phyloP scores from a whole-genome alignment of 2,888 invertebrate genomes.

The Keiferia lycopersicella region DNA sequence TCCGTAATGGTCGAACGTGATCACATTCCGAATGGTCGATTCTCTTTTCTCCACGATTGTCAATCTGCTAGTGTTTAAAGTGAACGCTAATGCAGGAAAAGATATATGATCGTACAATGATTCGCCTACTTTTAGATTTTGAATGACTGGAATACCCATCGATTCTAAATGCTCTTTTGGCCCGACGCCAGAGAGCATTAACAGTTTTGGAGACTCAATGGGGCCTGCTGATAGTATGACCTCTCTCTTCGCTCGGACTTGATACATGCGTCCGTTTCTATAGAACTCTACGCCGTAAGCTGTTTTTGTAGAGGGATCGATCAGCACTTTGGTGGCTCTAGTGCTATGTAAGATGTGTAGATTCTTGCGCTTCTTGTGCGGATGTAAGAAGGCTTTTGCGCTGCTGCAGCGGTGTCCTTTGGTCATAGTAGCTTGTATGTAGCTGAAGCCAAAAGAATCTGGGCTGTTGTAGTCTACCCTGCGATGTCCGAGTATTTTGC shows the following conservation, averaged over 20 bases:
- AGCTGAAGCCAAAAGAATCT: slow-evolving; percentile 81
- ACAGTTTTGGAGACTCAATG: slow-evolving; percentile 89
- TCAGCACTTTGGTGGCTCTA: slow-evolving; percentile 80
- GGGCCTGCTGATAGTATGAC: slow-evolving; percentile 86
- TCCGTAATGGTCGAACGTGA: slow-evolving; percentile 65
- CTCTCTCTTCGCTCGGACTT: slow-evolving; percentile 73
- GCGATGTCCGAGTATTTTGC: slow-evolving; percentile 82
- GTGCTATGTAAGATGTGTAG: slow-evolving; percentile 80
- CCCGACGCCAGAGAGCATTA: slow-evolving; percentile 85
- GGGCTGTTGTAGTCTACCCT: slow-evolving; percentile 87
- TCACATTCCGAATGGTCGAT: slow-evolving; percentile 53
- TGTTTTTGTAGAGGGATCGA: slow-evolving; percentile 77
- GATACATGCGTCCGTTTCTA: slow-evolving; percentile 68
- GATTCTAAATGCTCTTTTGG: slow-evolving; percentile 81
- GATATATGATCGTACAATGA: slow-evolving; percentile 86
- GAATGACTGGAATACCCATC: slow-evolving; percentile 81
- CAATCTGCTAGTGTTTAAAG: slow-evolving; percentile 67
- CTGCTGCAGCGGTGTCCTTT: slow-evolving; percentile 78
- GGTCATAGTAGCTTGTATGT: slow-evolving; percentile 70
- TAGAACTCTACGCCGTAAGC: slow-evolving; percentile 64
- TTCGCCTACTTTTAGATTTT: slow-evolving; percentile 84
- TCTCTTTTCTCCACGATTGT: slow-evolving; percentile 54
- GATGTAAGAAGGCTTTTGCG: slow-evolving; percentile 82
- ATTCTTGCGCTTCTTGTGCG: slow-evolving; percentile 77
- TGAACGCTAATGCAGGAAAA: slow-evolving; percentile 80